A percentile compares a stretch with the other conserved stretches of the same genome.
These are phyloP conservation scores for Propithecus perrieri DNA, from an alignment of 2,797 vertebrate genomes.

Conservation along the genomic window DNA sequence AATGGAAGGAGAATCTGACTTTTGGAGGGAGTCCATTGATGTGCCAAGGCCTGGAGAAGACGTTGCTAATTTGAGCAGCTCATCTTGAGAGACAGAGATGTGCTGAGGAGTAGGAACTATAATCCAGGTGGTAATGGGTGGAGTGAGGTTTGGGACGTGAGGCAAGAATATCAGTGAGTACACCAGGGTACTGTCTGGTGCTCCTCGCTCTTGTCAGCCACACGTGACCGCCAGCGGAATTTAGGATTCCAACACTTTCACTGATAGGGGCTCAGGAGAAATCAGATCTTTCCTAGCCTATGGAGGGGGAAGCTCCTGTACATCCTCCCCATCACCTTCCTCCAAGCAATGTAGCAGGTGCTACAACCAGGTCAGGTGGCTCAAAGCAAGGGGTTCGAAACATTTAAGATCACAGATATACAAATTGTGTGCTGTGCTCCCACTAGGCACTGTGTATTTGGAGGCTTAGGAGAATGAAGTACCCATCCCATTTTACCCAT, in stretches of 20 bases:
- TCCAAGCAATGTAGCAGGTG: not conserved
- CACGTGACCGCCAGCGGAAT: not conserved
- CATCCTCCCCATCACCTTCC: not conserved
- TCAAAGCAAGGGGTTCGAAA: not conserved
- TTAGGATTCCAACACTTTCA: not conserved
- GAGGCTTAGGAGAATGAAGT: not conserved
- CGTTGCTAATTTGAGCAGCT: not conserved
- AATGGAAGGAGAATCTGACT: not conserved
- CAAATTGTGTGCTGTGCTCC: not conserved
- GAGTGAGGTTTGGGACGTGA: not conserved
- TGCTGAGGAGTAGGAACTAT: not conserved
- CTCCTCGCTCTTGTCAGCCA: not conserved
- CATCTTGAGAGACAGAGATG: not conserved
- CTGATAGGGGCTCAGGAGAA: not conserved
- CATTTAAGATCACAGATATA: not conserved
- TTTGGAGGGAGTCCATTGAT: not conserved
- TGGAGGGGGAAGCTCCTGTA: not conserved
- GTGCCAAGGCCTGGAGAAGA: not conserved
- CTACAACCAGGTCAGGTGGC: not conserved
- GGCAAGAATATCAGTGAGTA: not conserved
- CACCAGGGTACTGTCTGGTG: not conserved
- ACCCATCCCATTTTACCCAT: not conserved
- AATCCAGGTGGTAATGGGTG: not conserved
- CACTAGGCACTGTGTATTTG: not conserved
- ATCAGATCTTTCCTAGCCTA: not conserved